phyloP scores from a whole-genome alignment of 2,797 vertebrate genomes.

The Danio aesculapii region DNA sequence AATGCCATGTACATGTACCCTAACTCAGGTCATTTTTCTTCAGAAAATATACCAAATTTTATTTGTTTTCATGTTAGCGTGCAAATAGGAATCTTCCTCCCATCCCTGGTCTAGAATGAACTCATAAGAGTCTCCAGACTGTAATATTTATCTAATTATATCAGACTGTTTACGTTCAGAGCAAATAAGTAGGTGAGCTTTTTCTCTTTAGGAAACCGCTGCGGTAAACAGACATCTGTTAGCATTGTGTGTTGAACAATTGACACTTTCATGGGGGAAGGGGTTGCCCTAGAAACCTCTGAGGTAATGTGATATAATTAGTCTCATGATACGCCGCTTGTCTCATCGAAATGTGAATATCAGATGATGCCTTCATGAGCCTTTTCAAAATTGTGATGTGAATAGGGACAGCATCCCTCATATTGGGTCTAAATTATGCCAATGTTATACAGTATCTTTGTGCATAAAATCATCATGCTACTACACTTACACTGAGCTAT shows the following conservation, averaged over 20 bases:
- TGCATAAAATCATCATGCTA: too few species aligned
- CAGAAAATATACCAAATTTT: background rate
- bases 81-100: background rate
- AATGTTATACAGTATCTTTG: too few species aligned
- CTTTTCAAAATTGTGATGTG: too few species aligned
- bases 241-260: slow-evolving; percentile 63
- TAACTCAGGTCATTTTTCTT: background rate
- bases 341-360: slow-evolving; percentile 17
- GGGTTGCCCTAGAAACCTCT: slow-evolving; percentile 40
- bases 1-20: too few species aligned
- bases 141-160: slow-evolving; percentile 57
- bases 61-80: background rate
- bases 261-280: slow-evolving; percentile 47
- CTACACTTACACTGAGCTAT: too few species aligned
- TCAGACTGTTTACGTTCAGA: slow-evolving; percentile 34
- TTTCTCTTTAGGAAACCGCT: slow-evolving; percentile 54
- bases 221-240: slow-evolving; percentile 56
- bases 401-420: too few species aligned
- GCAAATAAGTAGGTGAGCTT: slow-evolving; percentile 54
- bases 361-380: background rate
- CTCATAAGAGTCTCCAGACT: slow-evolving; percentile 46
- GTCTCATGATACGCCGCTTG: slow-evolving; percentile 28
- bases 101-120: slow-evolving; percentile 37
- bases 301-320: slow-evolving; percentile 56
- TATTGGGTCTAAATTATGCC: too few species aligned